Base-by-base conservation (phyloP, 2,888 invertebrate genomes). In the Lepidocyrtinus sp. region DNA sequence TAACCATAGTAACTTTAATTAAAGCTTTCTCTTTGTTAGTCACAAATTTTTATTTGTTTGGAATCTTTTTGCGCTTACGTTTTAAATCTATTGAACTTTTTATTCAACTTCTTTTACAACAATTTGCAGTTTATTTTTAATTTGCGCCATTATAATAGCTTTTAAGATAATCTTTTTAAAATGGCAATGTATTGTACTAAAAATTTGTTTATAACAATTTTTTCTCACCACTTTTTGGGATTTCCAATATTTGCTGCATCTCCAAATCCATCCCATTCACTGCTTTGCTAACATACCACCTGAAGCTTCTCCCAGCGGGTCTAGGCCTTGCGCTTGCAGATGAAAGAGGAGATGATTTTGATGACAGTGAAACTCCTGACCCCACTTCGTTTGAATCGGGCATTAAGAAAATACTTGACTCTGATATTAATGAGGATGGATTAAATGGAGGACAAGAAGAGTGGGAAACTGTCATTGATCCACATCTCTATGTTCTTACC, bases 381-480 rank as follows among this genome's bases (percentile, higher is more conserved):
- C 5, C 12, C 12, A 7, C 36, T 36, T 12, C 5, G 12, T 36
- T 12, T 36, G 36, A 36, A 36, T 36, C 36, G 5, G 36, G 12
- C 5, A 5, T 36, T 36, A 36, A n/a, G 36, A 36, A 36, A 12
- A 36, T 36, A 12, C 36, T n/a, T n/a, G n/a, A n/a, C 64, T 22
- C 70, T 25, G n/a, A 3, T 69, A 26, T 59, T 62, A 65, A 79
- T 67, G 75, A 67, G 22, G 81, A 81, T 24, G 70, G 63, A 25
- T 5, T n/a, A 5, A n/a, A 55, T n/a, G 5, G 2, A 7, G 55
- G 62, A n/a, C 62, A 71, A 50, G 46, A 46, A 19, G 81, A 79
- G 27, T 86, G 86, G 86, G 85, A 85, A 79, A 85, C 86, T 21
- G 86, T 86, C 61, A 84, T 86, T 75, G 84, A 86, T 80, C 86